A percentile compares a stretch with the other conserved stretches of the same genome.
Conservation (phyloP, 2,797 vertebrate genomes). For the Cuniculus paca region DNA sequence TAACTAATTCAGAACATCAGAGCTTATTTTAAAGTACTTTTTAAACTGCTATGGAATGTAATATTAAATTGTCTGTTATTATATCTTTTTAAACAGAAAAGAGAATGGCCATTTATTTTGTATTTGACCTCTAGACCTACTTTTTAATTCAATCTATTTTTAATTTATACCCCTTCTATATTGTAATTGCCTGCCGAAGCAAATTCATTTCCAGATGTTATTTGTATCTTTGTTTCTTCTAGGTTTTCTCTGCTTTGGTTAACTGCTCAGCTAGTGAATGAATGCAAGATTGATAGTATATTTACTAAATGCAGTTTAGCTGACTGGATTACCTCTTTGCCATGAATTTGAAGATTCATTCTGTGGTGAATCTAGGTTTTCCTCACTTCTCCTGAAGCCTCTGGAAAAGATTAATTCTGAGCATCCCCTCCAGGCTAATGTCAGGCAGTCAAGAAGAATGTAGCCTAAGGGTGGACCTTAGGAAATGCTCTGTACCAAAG, state of each 20-base stretch:
- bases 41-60: slow-evolving; percentile 5
- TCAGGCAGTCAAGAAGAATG: background rate
- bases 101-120: slow-evolving; percentile 40
- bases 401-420: slow-evolving; percentile 29
- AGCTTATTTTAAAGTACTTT: slow-evolving; percentile 48
- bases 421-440: background rate
- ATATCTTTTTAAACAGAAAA: slow-evolving; percentile 12
- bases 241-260: slow-evolving; percentile 36
- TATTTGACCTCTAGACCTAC: slow-evolving; percentile 31
- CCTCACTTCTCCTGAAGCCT: slow-evolving; percentile 4
- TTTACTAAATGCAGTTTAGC: background rate
- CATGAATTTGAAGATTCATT: slow-evolving; percentile 37
- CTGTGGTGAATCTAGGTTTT: slow-evolving; percentile 18
- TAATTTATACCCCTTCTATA: background rate
- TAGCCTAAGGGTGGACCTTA: slow-evolving; percentile 25
- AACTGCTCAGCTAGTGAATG: slow-evolving; percentile 41
- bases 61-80: slow-evolving; percentile 32
- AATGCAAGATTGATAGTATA: slow-evolving; percentile 10
- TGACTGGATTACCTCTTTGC: slow-evolving; percentile 30
- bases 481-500: background rate
- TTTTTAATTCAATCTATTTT: slow-evolving; percentile 1
- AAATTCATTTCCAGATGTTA: slow-evolving; percentile 8
- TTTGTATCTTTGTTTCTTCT: slow-evolving; percentile 58
- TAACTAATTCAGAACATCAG: slow-evolving; percentile 47
- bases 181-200: background rate